Evolutionary conservation across 2,888 invertebrate genomes (phyloP), one percentile per base, ranked within the genome.

Genomic region (Drosophila stalkeri): DNA sequence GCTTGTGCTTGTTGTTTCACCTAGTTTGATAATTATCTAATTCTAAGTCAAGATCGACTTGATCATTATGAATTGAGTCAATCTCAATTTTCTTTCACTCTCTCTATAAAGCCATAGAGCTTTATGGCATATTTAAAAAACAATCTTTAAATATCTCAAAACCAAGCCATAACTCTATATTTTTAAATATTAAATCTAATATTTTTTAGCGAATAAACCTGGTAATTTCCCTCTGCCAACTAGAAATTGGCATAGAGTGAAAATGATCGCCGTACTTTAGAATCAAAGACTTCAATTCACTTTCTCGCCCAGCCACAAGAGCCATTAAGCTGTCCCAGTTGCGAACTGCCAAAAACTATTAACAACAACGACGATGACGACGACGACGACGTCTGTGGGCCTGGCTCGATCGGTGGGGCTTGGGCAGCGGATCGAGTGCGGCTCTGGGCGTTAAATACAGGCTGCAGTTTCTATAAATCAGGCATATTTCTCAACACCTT

Each of bases 401-500:
- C 67, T 39, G 75, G 64, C 75, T 52, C 61, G 47, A 31, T 33
- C 31, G 49, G 23, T 9, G 49, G 35, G 41, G 33, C 12, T 55
- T 31, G 35, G 65, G 47, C 39, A 55, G 39, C 44, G 61, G 46
- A 33, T 39, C 35, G 46, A 37, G 27, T 18, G 61, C 49, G 67
- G 78, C 68, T 70, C 57, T 76, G 77, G 68, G 73, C 69, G 75
- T 82, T 87, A 85, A 85, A 85, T 87, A 87, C 77, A 87, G 86
- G 67, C 80, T 77, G 68, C 70, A 71, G 73, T 80, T 81, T 85
- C 82, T 78, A 86, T 89, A 86, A 86, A 86, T 86, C 85, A 86
- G 87, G 65, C 82, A 71, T 87, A 85, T 89, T 86, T 89, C 85
- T 89, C 88, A 86, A 86, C 83, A 84, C 89, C 82, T 83, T 84